Evolutionary conservation across 2,888 invertebrate species (phyloP).

Genomic region (Petrolisthes manimaculis): DNA sequence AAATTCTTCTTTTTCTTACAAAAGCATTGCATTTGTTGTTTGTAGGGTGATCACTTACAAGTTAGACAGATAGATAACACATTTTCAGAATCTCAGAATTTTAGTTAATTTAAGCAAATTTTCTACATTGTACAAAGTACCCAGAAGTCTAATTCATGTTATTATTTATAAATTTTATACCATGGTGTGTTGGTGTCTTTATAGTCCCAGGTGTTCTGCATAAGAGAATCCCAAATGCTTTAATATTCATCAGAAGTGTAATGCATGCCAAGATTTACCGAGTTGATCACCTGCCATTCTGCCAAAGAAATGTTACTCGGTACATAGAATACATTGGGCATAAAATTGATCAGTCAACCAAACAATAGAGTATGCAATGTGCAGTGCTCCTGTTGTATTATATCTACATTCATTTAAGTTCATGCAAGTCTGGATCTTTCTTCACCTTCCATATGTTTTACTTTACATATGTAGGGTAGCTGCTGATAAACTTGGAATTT

Average conservation of each 20-base stretch:
- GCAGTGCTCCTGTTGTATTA: too few relatives aligned
- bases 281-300: not conserved
- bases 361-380: too few relatives aligned
- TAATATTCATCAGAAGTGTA: not conserved
- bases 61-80: not conserved
- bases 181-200: slow-evolving; percentile 15
- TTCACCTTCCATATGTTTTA: slow-evolving; percentile 12
- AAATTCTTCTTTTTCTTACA: not conserved
- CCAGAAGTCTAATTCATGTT: not conserved
- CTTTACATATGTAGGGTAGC: slow-evolving; percentile 10
- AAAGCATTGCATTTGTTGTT: not conserved
- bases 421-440: not conserved
- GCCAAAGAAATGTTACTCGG: not conserved
- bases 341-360: too few relatives aligned
- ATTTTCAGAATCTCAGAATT: slow-evolving; percentile 8
- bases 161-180: slow-evolving; percentile 5
- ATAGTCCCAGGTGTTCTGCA: not conserved
- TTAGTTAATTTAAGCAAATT: not conserved
- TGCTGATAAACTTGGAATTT: not conserved
- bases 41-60: slow-evolving; percentile 1
- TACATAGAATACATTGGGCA: too few relatives aligned
- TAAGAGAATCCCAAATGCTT: not conserved
- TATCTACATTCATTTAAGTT: too few relatives aligned
- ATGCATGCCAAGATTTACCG: not conserved
- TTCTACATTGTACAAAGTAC: not conserved